Conservation (phyloP, 2,797 vertebrate species). For the Cottoperca gobio region DNA sequence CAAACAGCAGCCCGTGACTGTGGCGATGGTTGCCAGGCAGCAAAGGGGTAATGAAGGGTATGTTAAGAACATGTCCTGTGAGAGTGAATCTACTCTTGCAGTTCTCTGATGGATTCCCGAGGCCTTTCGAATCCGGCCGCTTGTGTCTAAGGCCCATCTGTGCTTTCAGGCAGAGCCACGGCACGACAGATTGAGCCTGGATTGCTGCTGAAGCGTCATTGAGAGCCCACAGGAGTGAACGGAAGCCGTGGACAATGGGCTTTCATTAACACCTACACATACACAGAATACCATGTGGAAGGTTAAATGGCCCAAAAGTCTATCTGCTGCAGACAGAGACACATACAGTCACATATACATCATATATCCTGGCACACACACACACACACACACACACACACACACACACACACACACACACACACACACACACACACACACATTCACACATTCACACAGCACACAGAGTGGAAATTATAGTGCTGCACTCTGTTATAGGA, state of each 20-base stretch:
- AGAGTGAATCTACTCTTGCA: slow-evolving; percentile 64
- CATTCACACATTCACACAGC: neutral
- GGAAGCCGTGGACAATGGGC: slow-evolving; percentile 16
- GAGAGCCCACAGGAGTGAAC: slow-evolving; percentile 50
- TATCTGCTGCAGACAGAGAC: slow-evolving; percentile 6
- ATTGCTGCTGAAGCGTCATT: slow-evolving; percentile 59
- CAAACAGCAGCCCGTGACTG: slow-evolving; percentile 51
- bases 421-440: neutral
- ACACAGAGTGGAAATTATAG: neutral
- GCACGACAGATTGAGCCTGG: slow-evolving; percentile 56
- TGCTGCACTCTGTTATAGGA: neutral
- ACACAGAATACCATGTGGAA: slow-evolving; percentile 6
- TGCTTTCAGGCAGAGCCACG: slow-evolving; percentile 51
- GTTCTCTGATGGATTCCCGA: slow-evolving; percentile 59
- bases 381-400: neutral
- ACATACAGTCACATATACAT: neutral
- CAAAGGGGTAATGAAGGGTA: slow-evolving; percentile 58
- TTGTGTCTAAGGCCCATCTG: slow-evolving; percentile 58
- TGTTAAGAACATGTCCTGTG: slow-evolving; percentile 62
- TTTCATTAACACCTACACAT: slow-evolving; percentile 43
- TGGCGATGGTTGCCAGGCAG: slow-evolving; percentile 62
- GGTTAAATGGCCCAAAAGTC: slow-evolving; percentile 7
- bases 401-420: neutral
- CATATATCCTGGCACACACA: neutral
- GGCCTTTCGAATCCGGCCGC: slow-evolving; percentile 52